A percentile compares a stretch with the other conserved stretches of the same genome.
Conservation (phyloP, 2,888 invertebrate genomes). For the Mylabris sibirica region DNA sequence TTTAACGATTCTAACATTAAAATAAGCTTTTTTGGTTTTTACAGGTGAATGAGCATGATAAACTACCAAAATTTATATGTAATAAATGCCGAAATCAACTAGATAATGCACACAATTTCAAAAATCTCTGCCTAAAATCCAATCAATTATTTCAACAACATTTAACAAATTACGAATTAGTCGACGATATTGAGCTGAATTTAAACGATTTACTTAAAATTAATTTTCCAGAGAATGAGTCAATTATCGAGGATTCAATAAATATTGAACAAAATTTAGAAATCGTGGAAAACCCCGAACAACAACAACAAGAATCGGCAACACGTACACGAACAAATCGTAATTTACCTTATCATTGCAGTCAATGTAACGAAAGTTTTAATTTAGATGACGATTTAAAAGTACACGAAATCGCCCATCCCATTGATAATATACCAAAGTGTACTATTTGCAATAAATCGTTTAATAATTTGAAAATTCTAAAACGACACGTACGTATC, state of each 20-base stretch:
- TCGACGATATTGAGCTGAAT: slow-evolving; percentile 44
- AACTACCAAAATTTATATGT: slow-evolving; percentile 50
- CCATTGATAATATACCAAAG: slow-evolving; percentile 42
- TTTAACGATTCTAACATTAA: slow-evolving; percentile 8
- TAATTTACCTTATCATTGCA: slow-evolving; percentile 41
- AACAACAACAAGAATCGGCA: background rate
- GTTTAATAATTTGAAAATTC: slow-evolving; percentile 50
- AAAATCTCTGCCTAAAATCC: slow-evolving; percentile 49
- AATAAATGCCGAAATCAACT: slow-evolving; percentile 47
- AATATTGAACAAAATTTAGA: slow-evolving; percentile 32
- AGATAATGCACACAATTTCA: slow-evolving; percentile 46
- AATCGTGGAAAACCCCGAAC: slow-evolving; percentile 21
- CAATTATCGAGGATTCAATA: slow-evolving; percentile 28
- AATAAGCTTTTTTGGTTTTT: slow-evolving; percentile 29
- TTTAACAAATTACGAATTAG: slow-evolving; percentile 37
- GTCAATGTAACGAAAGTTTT: slow-evolving; percentile 47
- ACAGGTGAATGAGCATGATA: slow-evolving; percentile 46
- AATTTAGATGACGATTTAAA: slow-evolving; percentile 48
- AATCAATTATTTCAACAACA: slow-evolving; percentile 45
- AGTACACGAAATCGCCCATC: slow-evolving; percentile 52
- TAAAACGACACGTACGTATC: slow-evolving; percentile 52
- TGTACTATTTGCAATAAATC: slow-evolving; percentile 52
- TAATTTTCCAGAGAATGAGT: slow-evolving; percentile 33
- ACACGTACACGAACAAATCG: slow-evolving; percentile 14
- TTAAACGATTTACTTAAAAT: slow-evolving; percentile 38